Conservation (phyloP, 2,797 vertebrate genomes). For the Sebastes steindachneri region DNA sequence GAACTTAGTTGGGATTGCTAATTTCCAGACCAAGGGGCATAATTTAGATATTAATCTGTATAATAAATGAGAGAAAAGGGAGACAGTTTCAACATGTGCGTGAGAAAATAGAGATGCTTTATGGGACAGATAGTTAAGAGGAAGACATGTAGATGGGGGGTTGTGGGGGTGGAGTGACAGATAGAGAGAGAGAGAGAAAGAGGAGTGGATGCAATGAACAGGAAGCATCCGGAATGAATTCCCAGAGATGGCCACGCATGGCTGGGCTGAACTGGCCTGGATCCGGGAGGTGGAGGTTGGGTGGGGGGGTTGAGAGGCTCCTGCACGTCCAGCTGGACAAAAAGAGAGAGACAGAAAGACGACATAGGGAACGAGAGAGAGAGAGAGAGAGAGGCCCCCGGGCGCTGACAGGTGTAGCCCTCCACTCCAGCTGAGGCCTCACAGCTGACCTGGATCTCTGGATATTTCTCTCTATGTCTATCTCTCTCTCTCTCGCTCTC, state of each 20-base stretch:
- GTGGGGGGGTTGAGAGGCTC: constrained; percentile 70
- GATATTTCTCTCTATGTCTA: constrained; percentile 54
- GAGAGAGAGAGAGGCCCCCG: constrained; percentile 63
- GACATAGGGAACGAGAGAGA: constrained; percentile 48
- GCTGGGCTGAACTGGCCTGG: constrained; percentile 80
- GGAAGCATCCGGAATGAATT: constrained; percentile 83
- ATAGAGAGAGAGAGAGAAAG: constrained; percentile 28
- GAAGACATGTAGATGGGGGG: constrained; percentile 19
- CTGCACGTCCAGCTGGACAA: constrained; percentile 76
- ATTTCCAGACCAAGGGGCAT: background rate
- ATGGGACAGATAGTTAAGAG: constrained; percentile 38
- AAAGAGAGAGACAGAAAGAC: constrained; percentile 50
- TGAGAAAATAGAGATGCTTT: constrained; percentile 30
- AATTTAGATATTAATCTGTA: constrained; percentile 1
- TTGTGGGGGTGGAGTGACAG: constrained; percentile 46
- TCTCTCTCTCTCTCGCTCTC: constrained; percentile 21
- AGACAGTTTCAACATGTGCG: background rate
- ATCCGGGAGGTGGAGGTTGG: constrained; percentile 75
- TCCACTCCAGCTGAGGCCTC: constrained; percentile 84
- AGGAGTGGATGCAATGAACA: constrained; percentile 71
- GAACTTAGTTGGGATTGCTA: background rate
- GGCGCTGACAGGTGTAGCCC: constrained; percentile 84
- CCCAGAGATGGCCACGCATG: constrained; percentile 80
- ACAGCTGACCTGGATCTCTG: constrained; percentile 83
- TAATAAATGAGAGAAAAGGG: background rate